These are phyloP conservation scores for Ruditapes philippinarum DNA, from an alignment of 1,140 invertebrate genomes.

Conservation along the genomic window DNA sequence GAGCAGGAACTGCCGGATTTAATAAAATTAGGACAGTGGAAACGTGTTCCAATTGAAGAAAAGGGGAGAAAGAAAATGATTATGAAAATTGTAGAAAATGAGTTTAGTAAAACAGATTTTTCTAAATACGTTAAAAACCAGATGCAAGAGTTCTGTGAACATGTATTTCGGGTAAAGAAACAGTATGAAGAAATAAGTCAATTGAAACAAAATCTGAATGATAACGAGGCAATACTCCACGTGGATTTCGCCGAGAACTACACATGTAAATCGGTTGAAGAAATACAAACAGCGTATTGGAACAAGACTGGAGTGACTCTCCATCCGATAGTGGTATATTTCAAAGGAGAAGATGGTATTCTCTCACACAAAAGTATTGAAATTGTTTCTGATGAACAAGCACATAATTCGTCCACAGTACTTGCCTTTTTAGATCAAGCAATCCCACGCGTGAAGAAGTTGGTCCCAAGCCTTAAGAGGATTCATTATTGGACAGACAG, in stretches of 20 bases:
- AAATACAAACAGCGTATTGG: slow-evolving; percentile 25
- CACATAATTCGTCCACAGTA: not conserved
- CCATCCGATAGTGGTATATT: not conserved
- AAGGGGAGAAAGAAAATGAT: not conserved
- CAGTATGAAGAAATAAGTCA: too few species aligned
- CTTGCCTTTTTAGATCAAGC: too few species aligned
- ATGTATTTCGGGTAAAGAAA: too few species aligned
- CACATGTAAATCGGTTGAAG: slow-evolving; percentile 3
- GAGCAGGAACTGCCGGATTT: too few species aligned
- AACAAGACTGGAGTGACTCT: not conserved
- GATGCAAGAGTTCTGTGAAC: too few species aligned
- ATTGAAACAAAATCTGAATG: too few species aligned
- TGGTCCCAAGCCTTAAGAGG: too few species aligned
- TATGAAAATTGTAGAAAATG: not conserved
- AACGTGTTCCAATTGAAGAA: not conserved
- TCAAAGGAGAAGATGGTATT: too few species aligned
- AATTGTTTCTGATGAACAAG: not conserved
- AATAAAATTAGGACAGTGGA: not conserved
- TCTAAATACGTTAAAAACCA: too few species aligned
- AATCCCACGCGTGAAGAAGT: too few species aligned
- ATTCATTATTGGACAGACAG: too few species aligned
- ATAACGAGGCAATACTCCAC: too few species aligned
- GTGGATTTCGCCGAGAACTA: not conserved
- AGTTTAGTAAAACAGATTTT: not conserved
- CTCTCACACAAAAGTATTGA: not conserved